phyloP scores from a whole-genome alignment of 2,113 vertebrate species.

The Paramormyrops kingsleyae region DNA sequence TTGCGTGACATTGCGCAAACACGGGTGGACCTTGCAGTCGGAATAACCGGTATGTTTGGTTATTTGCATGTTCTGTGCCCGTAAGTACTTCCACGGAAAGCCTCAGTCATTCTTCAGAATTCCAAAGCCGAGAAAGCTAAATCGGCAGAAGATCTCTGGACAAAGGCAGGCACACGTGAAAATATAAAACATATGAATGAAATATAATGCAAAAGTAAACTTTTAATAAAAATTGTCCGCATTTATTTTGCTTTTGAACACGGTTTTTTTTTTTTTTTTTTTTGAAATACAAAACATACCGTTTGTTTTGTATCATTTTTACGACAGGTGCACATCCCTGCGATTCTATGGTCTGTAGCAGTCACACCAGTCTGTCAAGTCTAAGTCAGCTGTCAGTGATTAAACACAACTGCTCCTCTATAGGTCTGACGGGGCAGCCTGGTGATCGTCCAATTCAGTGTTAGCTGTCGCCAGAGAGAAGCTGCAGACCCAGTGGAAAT shows the following conservation, averaged over 20 bases:
- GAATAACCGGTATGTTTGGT: conserved; percentile 10
- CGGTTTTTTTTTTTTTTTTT: neutral
- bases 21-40: neutral
- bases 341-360: neutral
- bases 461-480: neutral
- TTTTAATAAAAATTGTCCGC: neutral
- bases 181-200: neutral
- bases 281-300: neutral
- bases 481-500: neutral
- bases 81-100: conserved; percentile 9
- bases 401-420: neutral
- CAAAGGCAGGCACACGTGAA: neutral
- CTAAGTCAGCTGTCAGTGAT: neutral
- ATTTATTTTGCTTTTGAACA: neutral
- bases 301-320: neutral
- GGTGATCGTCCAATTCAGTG: neutral
- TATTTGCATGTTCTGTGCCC: neutral
- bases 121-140: neutral
- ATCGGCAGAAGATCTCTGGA: neutral
- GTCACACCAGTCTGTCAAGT: neutral
- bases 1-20: neutral
- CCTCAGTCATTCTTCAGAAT: neutral
- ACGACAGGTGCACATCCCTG: neutral
- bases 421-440: neutral
- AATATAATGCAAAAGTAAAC: neutral